phyloP scores from a whole-genome alignment of 2,113 vertebrate species.

The Tachysurus fulvidraco region DNA sequence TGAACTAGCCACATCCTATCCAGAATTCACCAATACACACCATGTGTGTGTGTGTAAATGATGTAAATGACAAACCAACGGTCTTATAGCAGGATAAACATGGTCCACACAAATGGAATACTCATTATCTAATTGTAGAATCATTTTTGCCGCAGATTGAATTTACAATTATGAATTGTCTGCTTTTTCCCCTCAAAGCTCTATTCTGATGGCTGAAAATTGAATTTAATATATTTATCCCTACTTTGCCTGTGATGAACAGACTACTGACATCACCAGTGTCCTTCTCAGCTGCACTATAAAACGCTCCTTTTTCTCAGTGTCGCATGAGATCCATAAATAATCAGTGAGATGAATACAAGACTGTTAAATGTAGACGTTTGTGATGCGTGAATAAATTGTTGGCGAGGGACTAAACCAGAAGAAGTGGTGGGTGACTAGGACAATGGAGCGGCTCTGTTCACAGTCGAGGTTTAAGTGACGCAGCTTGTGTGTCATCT shows the following conservation, averaged over 20 bases:
- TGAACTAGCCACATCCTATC: background rate
- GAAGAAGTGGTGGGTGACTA: slow-evolving; percentile 1
- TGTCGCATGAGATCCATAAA: background rate
- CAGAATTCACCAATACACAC: background rate
- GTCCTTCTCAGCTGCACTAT: background rate
- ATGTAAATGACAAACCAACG: background rate
- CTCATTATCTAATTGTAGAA: slow-evolving; percentile 35
- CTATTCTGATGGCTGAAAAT: slow-evolving; percentile 35
- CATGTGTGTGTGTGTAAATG: background rate
- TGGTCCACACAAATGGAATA: background rate
- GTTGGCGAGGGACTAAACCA: slow-evolving; percentile 10
- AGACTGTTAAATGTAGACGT: background rate
- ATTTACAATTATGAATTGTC: slow-evolving; percentile 37
- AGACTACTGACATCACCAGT: background rate
- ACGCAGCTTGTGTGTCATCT: slow-evolving; percentile 28
- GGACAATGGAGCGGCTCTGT: background rate
- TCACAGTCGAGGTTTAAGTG: background rate
- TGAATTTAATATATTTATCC: slow-evolving; percentile 57
- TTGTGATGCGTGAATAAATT: background rate
- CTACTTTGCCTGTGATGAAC: slow-evolving; percentile 49
- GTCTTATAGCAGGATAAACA: background rate
- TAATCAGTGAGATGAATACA: slow-evolving; percentile 1
- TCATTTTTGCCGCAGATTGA: slow-evolving; percentile 45
- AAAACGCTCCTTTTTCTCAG: slow-evolving; percentile 9
- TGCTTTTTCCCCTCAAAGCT: no score